Conservation (phyloP, 2,888 invertebrate species). For the Andrena praecox region DNA sequence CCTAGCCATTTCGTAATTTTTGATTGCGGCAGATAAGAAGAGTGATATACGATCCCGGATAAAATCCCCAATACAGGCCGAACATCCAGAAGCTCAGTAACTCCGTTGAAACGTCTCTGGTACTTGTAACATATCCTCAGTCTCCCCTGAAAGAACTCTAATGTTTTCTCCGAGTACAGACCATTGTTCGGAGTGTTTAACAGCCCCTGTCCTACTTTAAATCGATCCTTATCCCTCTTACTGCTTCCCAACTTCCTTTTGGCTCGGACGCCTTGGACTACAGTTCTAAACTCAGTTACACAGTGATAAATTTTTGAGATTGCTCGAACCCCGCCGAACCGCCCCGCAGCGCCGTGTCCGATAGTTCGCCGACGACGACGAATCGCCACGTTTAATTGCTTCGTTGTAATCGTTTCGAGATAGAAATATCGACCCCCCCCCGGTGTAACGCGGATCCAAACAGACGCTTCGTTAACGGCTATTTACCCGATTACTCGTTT, state of each 20-base stretch:
- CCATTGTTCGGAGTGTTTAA: neutral
- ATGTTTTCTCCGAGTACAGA: neutral
- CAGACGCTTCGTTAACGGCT: slow-evolving; percentile 62
- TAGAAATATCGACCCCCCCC: slow-evolving; percentile 37
- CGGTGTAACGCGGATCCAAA: slow-evolving; percentile 34
- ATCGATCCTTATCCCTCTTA: no score
- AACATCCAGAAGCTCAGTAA: neutral
- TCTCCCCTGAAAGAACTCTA: neutral
- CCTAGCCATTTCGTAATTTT: no score
- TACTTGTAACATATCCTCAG: neutral
- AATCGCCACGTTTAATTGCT: neutral
- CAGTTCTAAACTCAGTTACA: neutral
- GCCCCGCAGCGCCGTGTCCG: neutral
- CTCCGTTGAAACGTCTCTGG: neutral
- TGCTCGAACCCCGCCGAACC: neutral
- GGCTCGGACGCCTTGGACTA: neutral
- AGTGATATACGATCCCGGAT: neutral
- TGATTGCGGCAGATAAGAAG: no score
- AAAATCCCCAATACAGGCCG: neutral
- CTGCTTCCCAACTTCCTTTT: no score
- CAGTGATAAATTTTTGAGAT: neutral
- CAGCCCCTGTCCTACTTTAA: neutral
- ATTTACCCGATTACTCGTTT: slow-evolving; percentile 67
- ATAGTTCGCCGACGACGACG: neutral
- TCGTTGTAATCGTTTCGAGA: slow-evolving; percentile 35